A percentile compares a stretch with the other conserved stretches of the same genome.
Evolutionary conservation across 2,797 vertebrate genomes (phyloP).

Genomic region (Poecilia velifera): DNA sequence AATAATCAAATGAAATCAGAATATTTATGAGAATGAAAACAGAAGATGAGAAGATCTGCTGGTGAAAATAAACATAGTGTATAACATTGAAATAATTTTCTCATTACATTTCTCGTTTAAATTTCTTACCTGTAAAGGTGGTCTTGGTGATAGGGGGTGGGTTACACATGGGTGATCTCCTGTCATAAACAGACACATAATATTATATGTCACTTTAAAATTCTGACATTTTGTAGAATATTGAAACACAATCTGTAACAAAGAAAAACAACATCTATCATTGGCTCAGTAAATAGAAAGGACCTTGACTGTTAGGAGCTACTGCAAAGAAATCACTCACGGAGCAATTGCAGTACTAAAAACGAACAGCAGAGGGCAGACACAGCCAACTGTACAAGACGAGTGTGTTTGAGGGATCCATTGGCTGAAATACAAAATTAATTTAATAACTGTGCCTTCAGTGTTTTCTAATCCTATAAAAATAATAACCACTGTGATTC

Average conservation of each 20-base stretch:
- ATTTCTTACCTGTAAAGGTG: conserved; percentile 90
- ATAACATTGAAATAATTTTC: background rate
- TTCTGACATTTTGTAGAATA: background rate
- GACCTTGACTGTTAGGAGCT: background rate
- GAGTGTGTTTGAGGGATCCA: background rate
- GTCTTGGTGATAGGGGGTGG: conserved; percentile 97
- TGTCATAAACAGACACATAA: conserved; percentile 66
- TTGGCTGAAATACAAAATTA: too few relatives aligned
- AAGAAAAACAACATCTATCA: too few relatives aligned
- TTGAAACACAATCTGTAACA: too few relatives aligned
- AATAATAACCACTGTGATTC: background rate
- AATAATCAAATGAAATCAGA: background rate
- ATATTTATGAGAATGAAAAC: background rate
- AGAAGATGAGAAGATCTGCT: background rate
- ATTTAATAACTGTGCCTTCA: background rate
- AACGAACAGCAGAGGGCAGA: conserved; percentile 61
- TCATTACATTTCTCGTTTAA: background rate
- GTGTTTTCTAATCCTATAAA: background rate
- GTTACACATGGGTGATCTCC: conserved; percentile 98
- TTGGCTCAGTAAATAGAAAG: background rate
- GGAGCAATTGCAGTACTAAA: conserved; percentile 60
- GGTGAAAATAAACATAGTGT: background rate
- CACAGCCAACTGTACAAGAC: background rate
- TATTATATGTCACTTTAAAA: conserved; percentile 10
- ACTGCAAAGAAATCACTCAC: background rate